These are phyloP conservation scores for Aegotheles bennettii DNA, from an alignment of 2,113 vertebrate genomes.

Conservation along the genomic window DNA sequence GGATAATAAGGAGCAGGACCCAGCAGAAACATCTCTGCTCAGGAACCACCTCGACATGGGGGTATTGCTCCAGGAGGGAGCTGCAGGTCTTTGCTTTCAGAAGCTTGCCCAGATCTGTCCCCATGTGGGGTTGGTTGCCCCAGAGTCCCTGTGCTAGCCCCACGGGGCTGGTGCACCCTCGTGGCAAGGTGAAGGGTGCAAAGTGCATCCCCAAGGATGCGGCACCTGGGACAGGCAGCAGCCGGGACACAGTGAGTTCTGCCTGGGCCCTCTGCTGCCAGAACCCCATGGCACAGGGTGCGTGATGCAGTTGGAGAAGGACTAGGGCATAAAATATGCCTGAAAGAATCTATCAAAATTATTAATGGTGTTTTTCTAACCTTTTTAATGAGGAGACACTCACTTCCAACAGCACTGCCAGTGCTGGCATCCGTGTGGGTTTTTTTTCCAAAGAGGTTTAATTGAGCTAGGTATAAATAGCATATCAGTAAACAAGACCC, in stretches of 20 bases:
- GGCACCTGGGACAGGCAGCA: not conserved
- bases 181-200: not conserved
- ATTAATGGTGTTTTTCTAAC: conserved; percentile 52
- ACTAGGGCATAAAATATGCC: not conserved
- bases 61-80: not conserved
- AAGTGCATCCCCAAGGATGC: not conserved
- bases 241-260: accelerated
- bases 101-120: not conserved
- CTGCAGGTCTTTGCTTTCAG: not conserved
- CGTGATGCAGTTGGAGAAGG: not conserved
- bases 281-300: accelerated
- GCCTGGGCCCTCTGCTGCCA: not conserved
- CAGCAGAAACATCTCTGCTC: not conserved
- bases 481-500: conserved; percentile 63
- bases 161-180: accelerated
- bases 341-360: not conserved
- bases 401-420: conserved; percentile 22
- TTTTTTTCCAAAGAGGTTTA: conserved; percentile 37
- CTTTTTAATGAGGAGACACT: conserved; percentile 20
- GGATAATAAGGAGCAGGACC: accelerated
- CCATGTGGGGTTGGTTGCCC: accelerated
- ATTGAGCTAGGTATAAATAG: conserved; percentile 64
- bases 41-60: not conserved
- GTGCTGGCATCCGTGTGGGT: not conserved
- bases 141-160: not conserved